phyloP scores from a whole-genome alignment of 2,888 invertebrate species.

The Rhamnusium bicolor region DNA sequence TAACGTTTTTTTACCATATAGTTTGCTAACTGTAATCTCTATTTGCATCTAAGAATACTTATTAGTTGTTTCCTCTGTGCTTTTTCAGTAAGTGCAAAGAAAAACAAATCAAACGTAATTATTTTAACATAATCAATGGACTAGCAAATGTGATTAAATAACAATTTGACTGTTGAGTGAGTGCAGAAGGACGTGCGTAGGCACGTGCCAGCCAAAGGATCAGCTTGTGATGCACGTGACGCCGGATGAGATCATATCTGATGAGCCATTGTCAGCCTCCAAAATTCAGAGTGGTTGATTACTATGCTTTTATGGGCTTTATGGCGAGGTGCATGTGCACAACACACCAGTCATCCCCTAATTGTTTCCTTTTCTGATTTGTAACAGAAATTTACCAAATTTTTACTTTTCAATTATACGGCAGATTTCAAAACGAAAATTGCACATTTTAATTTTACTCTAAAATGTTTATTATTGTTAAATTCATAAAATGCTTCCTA shows the following conservation, averaged over 20 bases:
- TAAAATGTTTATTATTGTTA: too few relatives aligned
- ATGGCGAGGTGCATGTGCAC: neutral
- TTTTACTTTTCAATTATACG: too few relatives aligned
- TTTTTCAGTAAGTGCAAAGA: slow-evolving; percentile 6
- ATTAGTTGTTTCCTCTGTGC: neutral
- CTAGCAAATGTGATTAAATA: slow-evolving; percentile 57
- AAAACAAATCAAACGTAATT: slow-evolving; percentile 43
- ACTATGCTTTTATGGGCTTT: slow-evolving; percentile 30
- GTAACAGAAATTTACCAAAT: neutral
- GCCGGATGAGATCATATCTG: slow-evolving; percentile 57
- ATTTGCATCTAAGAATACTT: too few relatives aligned
- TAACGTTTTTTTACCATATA: too few relatives aligned
- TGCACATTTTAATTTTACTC: too few relatives aligned
- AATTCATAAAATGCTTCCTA: too few relatives aligned
- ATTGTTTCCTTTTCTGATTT: slow-evolving; percentile 2
- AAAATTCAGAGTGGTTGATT: slow-evolving; percentile 41
- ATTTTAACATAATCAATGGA: slow-evolving; percentile 37
- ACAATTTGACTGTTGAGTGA: slow-evolving; percentile 54
- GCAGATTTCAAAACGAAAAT: too few relatives aligned
- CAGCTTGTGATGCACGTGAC: slow-evolving; percentile 53
- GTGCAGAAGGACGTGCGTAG: slow-evolving; percentile 48
- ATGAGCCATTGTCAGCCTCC: slow-evolving; percentile 54
- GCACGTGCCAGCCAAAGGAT: slow-evolving; percentile 44
- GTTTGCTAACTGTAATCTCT: too few relatives aligned
- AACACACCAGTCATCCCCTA: neutral